These are phyloP conservation scores for Pandion haliaetus DNA, from an alignment of 2,113 vertebrate species.

Conservation along the genomic window DNA sequence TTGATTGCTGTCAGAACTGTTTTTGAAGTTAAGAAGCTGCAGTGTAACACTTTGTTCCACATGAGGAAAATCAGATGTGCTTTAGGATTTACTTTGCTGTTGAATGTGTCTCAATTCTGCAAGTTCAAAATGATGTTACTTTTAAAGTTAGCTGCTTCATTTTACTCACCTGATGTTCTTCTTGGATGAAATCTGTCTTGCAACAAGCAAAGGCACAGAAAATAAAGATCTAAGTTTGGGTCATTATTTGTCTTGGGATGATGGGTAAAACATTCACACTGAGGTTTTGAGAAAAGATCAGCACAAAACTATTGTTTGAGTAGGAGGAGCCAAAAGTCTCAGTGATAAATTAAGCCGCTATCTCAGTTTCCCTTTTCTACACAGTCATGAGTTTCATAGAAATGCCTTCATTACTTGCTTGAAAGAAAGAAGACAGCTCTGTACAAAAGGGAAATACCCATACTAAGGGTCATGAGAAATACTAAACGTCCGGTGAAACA, in stretches of 20 bases:
- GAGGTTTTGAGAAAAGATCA: neutral
- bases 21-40: neutral
- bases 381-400: neutral
- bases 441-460: neutral
- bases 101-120: neutral
- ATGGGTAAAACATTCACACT: rapidly evolving
- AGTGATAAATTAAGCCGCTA: neutral
- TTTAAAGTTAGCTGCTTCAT: neutral
- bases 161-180: neutral
- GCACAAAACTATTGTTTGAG: neutral
- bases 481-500: neutral
- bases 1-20: neutral
- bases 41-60: neutral
- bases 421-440: neutral
- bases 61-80: neutral
- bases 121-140: neutral
- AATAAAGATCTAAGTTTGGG: neutral
- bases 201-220: neutral
- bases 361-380: neutral
- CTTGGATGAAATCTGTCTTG: neutral
- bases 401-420: neutral
- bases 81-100: neutral
- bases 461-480: neutral
- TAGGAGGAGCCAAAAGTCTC: neutral
- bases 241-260: neutral